Percentiles rank a stretch among this genome's conserved stretches.
Conservation (phyloP, 2,888 invertebrate species). For the Meganola albula region DNA sequence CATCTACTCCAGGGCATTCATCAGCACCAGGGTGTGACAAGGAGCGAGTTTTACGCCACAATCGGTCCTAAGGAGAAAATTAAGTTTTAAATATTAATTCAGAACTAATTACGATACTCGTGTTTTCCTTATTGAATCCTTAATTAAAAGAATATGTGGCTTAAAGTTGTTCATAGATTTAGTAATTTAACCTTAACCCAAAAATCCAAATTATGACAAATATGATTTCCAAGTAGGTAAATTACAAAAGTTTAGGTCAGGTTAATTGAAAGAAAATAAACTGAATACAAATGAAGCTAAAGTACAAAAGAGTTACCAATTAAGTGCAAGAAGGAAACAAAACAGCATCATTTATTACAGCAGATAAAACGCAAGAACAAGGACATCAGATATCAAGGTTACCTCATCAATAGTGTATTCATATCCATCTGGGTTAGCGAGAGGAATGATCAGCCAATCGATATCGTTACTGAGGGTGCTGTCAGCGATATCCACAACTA, state of each 20-base stretch:
- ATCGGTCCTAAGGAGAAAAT: conserved; percentile 74
- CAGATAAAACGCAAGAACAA: too few species aligned
- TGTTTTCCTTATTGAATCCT: too few species aligned
- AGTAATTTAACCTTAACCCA: too few species aligned
- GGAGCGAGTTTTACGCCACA: conserved; percentile 85
- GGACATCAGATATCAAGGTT: conserved; percentile 25
- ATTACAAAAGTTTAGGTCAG: too few species aligned
- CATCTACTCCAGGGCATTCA: conserved; percentile 83
- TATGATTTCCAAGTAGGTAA: too few species aligned
- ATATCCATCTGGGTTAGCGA: conserved; percentile 87
- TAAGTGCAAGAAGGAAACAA: conserved; percentile 11
- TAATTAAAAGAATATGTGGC: too few species aligned
- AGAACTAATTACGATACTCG: too few species aligned
- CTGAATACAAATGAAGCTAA: conserved; percentile 19
- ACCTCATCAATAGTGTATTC: conserved; percentile 77
- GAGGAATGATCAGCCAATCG: conserved; percentile 83
- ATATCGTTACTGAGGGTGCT: conserved; percentile 69
- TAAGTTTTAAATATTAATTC: too few species aligned
- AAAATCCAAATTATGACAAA: too few species aligned
- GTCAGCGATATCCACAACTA: conserved; percentile 76
- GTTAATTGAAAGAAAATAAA: too few species aligned
- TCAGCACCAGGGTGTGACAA: conserved; percentile 51
- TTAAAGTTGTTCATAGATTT: too few species aligned
- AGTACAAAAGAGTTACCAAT: conserved; percentile 14
- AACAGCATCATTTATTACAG: too few species aligned